Percentiles rank a stretch among this genome's conserved stretches.
Conservation (phyloP, 2,888 invertebrate species). For the Drosophila diplacantha region DNA sequence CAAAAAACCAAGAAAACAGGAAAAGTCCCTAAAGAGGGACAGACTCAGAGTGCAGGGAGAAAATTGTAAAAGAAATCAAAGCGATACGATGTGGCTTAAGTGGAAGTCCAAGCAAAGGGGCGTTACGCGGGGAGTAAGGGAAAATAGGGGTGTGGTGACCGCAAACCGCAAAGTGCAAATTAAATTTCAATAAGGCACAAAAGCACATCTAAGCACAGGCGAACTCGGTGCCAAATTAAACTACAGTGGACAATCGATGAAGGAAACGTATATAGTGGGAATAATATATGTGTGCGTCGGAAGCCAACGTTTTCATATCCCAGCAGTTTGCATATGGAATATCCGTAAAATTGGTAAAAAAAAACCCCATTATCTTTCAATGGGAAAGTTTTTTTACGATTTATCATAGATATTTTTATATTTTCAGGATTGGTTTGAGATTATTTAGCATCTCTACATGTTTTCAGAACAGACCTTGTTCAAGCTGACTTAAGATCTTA, state of each 20-base stretch:
- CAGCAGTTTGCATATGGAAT: too few relatives aligned
- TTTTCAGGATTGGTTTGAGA: too few relatives aligned
- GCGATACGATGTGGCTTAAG: constrained; percentile 13
- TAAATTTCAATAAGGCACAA: constrained; percentile 61
- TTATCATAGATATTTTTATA: too few relatives aligned
- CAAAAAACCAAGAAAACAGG: background rate
- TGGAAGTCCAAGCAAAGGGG: constrained; percentile 34
- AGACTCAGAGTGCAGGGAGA: background rate
- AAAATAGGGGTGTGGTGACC: constrained; percentile 32
- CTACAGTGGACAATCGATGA: constrained; percentile 8
- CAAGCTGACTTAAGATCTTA: background rate
- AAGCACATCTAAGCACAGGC: constrained; percentile 18
- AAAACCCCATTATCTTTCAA: too few relatives aligned
- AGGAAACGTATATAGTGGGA: background rate
- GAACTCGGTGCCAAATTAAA: constrained; percentile 31
- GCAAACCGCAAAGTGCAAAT: constrained; percentile 55
- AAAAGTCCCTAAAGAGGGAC: constrained; percentile 9
- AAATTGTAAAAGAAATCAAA: constrained; percentile 33
- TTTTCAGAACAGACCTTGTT: background rate
- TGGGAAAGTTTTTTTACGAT: too few relatives aligned
- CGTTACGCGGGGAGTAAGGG: constrained; percentile 31
- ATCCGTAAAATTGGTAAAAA: too few relatives aligned
- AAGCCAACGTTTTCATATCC: too few relatives aligned
- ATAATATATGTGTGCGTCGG: too few relatives aligned
- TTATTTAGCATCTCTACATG: too few relatives aligned